Base-by-base conservation (phyloP, 2,113 vertebrate species). In the Podarcis muralis region DNA sequence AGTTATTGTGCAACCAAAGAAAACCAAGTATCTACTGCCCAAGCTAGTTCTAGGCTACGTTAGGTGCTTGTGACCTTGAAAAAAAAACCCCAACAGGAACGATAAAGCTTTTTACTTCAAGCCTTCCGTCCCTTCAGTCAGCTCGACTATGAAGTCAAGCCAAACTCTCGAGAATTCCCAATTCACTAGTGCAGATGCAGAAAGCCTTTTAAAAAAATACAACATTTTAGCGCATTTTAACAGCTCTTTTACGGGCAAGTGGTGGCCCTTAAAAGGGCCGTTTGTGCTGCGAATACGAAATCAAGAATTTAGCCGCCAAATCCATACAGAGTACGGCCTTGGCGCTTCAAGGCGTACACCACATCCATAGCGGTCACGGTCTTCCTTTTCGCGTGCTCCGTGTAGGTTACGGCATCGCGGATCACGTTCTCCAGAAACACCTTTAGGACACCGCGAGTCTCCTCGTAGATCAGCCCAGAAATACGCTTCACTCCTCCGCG, bases 181-280 rank as follows among this genome's bases (percentile, higher is more conserved):
- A 12, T 48, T 48, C 48, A 11, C 48, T 12, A 12, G 48, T 48
- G 1, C 43, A 9, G 0, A 48, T 48, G 48, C 48, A 48, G 9
- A 48, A 48, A 48, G 66, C 66, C 7, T 30, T 69, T 69, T 27
- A 6, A 25, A 8, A 68, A 69, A 30, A 6, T 2, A 6, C 1
- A 8, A 5, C 30, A 72, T 48, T 48, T 12, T 48, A n/a, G 68
- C 69, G n/a, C 3, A 3, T 72, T 71, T 3, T 35, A 40, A 53
- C 83, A 81, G 94, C 95, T 95, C 95, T 96, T 95, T 37, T 65
- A 68, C 53, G 93, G 83, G 0, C 5, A 27, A 1, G 81, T 96
- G 96, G 96, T 95, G 97, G 98, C 97, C 98, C 98, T 98, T 95
- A 98, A 96, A 98, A 98, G 97, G 98, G 97, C 97, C 98, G 94